Conservation (phyloP, 2,797 vertebrate species). For the Sarcoramphus papa region DNA sequence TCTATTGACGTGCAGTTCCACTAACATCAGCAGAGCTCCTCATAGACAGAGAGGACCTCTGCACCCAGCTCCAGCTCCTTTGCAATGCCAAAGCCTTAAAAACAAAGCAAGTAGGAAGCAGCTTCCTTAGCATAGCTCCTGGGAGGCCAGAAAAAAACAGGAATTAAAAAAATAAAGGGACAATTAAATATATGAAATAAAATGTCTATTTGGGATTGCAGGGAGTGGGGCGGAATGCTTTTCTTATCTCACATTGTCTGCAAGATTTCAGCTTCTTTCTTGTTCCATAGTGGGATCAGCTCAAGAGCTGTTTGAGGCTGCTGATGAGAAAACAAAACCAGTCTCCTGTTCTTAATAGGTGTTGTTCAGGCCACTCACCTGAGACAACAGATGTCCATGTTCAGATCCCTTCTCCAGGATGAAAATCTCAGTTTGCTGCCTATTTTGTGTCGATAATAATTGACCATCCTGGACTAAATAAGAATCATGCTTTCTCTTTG, state of each 20-base stretch:
- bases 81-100: background rate
- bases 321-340: background rate
- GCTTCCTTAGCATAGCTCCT: background rate
- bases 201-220: background rate
- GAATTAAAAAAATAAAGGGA: background rate
- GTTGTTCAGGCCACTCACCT: background rate
- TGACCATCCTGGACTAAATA: background rate
- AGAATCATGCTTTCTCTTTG: background rate
- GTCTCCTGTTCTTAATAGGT: background rate
- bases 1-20: background rate
- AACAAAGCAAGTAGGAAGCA: background rate
- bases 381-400: background rate
- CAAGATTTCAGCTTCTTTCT: background rate
- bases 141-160: background rate
- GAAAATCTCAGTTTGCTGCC: background rate
- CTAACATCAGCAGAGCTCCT: background rate
- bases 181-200: background rate
- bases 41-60: background rate
- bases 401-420: background rate
- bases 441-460: background rate
- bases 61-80: background rate
- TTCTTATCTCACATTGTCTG: background rate
- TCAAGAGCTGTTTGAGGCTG: background rate
- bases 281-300: background rate
- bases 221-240: background rate